These are phyloP conservation scores for Ochropacha duplaris DNA, from an alignment of 2,888 invertebrate species.

Conservation along the genomic window DNA sequence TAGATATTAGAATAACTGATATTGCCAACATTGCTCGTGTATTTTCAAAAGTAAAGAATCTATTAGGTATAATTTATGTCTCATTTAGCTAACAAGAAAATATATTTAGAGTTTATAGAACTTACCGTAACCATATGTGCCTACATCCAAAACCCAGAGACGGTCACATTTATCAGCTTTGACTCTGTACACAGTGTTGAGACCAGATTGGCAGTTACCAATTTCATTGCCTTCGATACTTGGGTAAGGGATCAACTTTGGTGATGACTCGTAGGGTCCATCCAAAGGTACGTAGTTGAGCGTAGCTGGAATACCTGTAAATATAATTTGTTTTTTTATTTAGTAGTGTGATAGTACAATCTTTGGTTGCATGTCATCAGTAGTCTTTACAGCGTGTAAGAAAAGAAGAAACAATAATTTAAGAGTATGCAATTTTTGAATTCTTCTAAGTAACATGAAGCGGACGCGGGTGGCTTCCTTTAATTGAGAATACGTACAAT, in stretches of 20 bases:
- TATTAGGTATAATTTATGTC: too few species aligned
- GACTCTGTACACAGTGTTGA: constrained; percentile 91
- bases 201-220: constrained; percentile 88
- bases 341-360: too few species aligned
- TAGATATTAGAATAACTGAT: background rate
- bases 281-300: constrained; percentile 90
- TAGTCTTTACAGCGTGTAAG: too few species aligned
- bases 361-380: too few species aligned
- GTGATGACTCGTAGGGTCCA: constrained; percentile 86
- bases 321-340: constrained; percentile 5
- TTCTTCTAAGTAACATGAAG: too few species aligned
- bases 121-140: constrained; percentile 90
- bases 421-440: too few species aligned
- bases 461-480: too few species aligned
- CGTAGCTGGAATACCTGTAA: constrained; percentile 90
- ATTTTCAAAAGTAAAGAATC: background rate
- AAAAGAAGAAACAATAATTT: too few species aligned
- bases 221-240: constrained; percentile 88
- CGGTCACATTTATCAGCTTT: constrained; percentile 91
- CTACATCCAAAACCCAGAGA: constrained; percentile 92
- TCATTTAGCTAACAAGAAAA: too few species aligned
- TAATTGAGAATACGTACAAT: too few species aligned
- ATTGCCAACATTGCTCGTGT: background rate
- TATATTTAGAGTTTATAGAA: too few species aligned
- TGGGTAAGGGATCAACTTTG: constrained; percentile 90